A percentile compares a stretch with the other conserved stretches of the same genome.
Conservation (phyloP, 2,113 vertebrate species). For the Odocoileus virginianus region DNA sequence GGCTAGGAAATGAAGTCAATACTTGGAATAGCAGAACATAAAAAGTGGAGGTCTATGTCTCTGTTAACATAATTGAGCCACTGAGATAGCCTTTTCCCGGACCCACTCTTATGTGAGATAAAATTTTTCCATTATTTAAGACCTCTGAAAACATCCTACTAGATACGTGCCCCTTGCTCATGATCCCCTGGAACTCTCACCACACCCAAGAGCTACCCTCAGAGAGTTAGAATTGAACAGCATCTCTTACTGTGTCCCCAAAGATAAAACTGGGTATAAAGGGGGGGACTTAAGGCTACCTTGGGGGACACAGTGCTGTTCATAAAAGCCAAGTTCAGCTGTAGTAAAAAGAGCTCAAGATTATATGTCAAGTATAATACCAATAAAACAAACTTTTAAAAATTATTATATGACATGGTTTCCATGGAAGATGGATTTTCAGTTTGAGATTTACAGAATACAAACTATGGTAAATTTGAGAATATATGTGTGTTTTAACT, state of each 20-base stretch:
- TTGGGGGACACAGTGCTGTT: neutral
- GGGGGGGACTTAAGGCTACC: neutral
- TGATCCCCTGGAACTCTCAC: neutral
- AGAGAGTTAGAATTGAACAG: neutral
- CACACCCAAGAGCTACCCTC: neutral
- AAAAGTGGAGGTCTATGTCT: neutral
- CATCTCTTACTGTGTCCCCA: neutral
- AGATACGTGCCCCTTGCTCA: neutral
- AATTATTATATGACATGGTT: neutral
- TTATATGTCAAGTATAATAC: neutral
- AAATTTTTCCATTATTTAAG: neutral
- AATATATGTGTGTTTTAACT: neutral
- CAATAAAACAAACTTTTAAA: neutral
- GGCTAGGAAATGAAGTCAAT: neutral
- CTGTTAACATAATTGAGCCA: conserved; percentile 9
- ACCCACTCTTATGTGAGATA: neutral
- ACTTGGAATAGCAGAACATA: neutral
- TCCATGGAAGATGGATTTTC: neutral
- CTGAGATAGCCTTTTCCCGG: neutral
- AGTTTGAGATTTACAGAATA: neutral
- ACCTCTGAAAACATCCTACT: neutral
- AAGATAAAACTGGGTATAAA: neutral
- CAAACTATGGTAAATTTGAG: neutral
- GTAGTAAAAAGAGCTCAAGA: neutral
- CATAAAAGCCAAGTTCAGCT: neutral